phyloP scores from a whole-genome alignment of 2,888 invertebrate genomes.

The Coronaproctus castanopsis region DNA sequence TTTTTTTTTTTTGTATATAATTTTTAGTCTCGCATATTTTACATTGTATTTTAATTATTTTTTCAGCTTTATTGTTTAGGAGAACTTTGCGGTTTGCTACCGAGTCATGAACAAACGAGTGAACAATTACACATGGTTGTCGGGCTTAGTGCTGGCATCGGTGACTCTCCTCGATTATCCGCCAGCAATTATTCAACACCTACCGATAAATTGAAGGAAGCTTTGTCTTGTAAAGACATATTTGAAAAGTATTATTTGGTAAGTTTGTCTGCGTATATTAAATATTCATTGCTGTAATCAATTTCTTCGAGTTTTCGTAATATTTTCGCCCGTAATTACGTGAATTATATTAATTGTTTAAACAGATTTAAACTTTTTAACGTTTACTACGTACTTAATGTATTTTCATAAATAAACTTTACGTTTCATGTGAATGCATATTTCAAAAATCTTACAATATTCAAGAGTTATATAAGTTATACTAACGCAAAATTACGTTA shows the following conservation, averaged over 20 bases:
- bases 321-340: too few relatives aligned
- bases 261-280: slow-evolving; percentile 22
- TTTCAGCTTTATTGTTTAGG: slow-evolving; percentile 61
- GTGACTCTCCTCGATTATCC: slow-evolving; percentile 40
- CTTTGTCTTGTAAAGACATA: slow-evolving; percentile 67
- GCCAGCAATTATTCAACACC: slow-evolving; percentile 36
- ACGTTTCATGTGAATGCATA: not conserved
- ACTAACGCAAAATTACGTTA: too few relatives aligned
- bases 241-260: slow-evolving; percentile 76
- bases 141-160: slow-evolving; percentile 76
- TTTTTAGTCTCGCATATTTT: too few relatives aligned
- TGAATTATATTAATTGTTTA: not conserved
- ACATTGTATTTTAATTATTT: slow-evolving; percentile 5
- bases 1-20: too few relatives aligned
- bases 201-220: slow-evolving; percentile 69
- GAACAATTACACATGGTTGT: slow-evolving; percentile 79
- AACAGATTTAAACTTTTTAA: not conserved
- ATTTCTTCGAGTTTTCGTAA: too few relatives aligned
- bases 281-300: too few relatives aligned
- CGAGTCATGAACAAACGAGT: slow-evolving; percentile 58
- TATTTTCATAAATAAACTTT: not conserved
- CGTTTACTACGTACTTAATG: not conserved
- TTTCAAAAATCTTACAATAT: not conserved
- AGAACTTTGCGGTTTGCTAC: slow-evolving; percentile 72
- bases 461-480: too few relatives aligned